These are phyloP conservation scores for Ciconia stormi DNA, from an alignment of 2,113 vertebrate genomes.

Conservation along the genomic window DNA sequence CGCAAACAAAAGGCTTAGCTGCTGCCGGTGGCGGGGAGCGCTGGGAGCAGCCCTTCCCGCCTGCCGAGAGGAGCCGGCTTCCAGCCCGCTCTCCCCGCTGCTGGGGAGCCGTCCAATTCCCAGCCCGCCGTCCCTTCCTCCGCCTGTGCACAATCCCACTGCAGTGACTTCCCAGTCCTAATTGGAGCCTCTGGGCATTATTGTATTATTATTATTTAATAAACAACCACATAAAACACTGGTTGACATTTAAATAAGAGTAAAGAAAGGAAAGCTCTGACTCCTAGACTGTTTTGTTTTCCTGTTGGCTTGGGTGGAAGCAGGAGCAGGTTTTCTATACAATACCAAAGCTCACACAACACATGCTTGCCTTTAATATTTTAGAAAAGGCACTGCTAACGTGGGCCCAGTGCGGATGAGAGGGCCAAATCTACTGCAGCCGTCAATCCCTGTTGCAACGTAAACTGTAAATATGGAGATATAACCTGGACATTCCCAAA, in stretches of 20 bases:
- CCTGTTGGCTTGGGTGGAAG: neutral
- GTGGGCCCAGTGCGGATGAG: neutral
- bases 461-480: neutral
- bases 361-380: neutral
- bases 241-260: constrained; percentile 44
- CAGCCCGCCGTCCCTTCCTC: neutral
- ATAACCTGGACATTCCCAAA: neutral
- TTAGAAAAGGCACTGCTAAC: neutral
- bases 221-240: constrained; percentile 49
- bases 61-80: neutral
- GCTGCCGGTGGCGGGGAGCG: neutral
- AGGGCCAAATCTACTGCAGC: neutral
- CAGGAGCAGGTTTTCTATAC: neutral
- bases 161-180: constrained; percentile 37
- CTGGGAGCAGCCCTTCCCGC: neutral
- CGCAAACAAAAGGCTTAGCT: neutral
- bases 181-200: constrained; percentile 51
- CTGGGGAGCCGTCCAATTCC: neutral
- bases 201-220: constrained; percentile 56
- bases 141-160: neutral
- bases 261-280: constrained; percentile 40
- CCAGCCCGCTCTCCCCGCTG: neutral
- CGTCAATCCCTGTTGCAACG: neutral
- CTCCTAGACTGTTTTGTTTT: constrained; percentile 6
- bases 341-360: neutral